Percentiles rank a stretch among this genome's conserved stretches.
These are phyloP conservation scores for Pachycephala philippinensis DNA, from an alignment of 2,113 vertebrate genomes.

Conservation along the genomic window DNA sequence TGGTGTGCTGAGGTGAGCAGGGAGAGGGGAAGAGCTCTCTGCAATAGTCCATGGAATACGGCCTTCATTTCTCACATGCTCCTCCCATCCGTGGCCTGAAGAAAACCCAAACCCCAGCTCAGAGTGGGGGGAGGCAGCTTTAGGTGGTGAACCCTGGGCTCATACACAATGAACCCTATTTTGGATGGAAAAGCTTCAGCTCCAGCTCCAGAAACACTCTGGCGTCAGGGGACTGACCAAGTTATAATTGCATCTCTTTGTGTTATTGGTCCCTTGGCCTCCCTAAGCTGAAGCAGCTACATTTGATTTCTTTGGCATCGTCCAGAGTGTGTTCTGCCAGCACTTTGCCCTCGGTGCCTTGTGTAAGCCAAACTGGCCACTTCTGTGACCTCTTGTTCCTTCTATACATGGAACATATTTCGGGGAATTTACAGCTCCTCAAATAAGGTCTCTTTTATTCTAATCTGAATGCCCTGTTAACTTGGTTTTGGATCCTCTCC, in stretches of 20 bases:
- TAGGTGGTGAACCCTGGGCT: background rate
- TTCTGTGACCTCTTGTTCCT: conserved; percentile 55
- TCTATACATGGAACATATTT: conserved; percentile 34
- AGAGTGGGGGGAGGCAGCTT: background rate
- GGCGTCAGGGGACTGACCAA: conserved; percentile 10
- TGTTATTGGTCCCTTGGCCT: conserved; percentile 45
- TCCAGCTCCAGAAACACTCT: conserved; percentile 3
- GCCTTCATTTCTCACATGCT: accelerated
- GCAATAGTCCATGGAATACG: background rate
- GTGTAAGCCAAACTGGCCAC: conserved; percentile 15
- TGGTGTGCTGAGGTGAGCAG: background rate
- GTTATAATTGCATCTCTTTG: conserved; percentile 47
- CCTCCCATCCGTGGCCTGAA: background rate
- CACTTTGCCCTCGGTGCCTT: background rate
- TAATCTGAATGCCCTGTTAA: conserved; percentile 22
- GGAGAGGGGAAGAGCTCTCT: background rate
- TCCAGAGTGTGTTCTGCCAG: background rate
- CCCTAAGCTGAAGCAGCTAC: conserved; percentile 1
- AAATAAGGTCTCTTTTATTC: conserved; percentile 50
- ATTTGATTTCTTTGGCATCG: conserved; percentile 47
- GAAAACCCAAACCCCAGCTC: background rate
- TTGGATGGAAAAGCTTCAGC: conserved; percentile 11
- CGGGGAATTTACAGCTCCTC: conserved; percentile 8
- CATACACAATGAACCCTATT: background rate
- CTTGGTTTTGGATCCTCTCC: conserved; percentile 13